These are phyloP conservation scores for Nemopilema nomurai DNA, from an alignment of 30 jellyfish, hydroid and myxozoan genomes.

Conservation along the genomic window DNA sequence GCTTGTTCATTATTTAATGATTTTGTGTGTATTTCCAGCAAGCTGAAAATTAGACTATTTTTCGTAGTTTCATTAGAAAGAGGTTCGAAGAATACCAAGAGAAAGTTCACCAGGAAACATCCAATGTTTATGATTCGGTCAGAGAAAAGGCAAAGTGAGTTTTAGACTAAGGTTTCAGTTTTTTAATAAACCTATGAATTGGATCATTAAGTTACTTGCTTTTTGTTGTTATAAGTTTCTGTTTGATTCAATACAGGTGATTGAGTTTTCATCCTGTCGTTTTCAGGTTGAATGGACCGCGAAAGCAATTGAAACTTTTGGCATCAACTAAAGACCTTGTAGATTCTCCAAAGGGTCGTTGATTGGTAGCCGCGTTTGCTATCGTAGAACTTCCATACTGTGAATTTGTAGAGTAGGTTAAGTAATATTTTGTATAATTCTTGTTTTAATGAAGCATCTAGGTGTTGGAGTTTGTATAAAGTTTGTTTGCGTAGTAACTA, in stretches of 20 bases:
- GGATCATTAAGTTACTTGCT: neutral
- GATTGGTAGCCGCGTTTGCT: neutral
- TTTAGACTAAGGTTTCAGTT: neutral
- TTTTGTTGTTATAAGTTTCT: neutral
- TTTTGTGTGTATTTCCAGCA: neutral
- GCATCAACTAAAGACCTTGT: conserved; percentile 29
- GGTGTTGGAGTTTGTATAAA: no score
- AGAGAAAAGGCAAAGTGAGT: conserved; percentile 60
- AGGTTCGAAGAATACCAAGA: conserved; percentile 38
- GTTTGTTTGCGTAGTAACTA: no score
- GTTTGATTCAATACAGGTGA: neutral
- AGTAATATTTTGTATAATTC: neutral
- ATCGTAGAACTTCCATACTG: neutral
- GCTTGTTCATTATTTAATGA: neutral
- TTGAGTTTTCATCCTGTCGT: neutral
- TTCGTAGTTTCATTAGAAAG: conserved; percentile 20
- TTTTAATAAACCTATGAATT: neutral
- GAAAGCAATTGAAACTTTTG: conserved; percentile 48
- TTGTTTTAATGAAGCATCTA: no score
- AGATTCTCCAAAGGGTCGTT: conserved; percentile 1
- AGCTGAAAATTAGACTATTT: neutral
- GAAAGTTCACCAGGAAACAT: conserved; percentile 26
- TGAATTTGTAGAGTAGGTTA: neutral
- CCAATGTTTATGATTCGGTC: conserved; percentile 10
- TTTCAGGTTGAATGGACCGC: conserved; percentile 60